phyloP scores from a whole-genome alignment of 2,888 invertebrate species.

The Cyaniris semiargus region DNA sequence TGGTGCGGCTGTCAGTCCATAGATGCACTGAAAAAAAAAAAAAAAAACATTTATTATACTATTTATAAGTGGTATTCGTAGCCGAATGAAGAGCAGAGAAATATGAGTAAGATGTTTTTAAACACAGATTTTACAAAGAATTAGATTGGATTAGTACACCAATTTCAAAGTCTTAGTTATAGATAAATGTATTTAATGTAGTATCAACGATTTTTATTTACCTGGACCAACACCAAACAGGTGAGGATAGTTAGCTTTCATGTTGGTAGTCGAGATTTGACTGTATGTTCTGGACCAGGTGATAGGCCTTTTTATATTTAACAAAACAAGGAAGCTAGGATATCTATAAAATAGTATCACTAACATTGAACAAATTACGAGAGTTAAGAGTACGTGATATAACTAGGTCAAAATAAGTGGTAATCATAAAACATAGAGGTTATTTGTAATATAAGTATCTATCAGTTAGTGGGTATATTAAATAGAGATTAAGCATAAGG shows the following conservation, averaged over 20 bases:
- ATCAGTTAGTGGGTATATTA: no score
- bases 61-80: background rate
- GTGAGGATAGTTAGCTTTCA: background rate
- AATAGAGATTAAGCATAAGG: no score
- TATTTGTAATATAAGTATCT: no score
- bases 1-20: slow-evolving; percentile 7
- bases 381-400: background rate
- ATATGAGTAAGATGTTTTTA: background rate
- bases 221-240: slow-evolving; percentile 7
- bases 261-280: slow-evolving; percentile 1
- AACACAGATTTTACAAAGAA: no score
- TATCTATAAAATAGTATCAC: background rate
- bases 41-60: no score
- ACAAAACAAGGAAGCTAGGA: background rate
- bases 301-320: background rate
- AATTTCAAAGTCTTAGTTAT: no score
- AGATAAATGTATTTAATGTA: background rate
- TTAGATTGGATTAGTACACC: no score
- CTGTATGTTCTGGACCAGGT: background rate
- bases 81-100: background rate
- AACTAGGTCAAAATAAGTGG: background rate
- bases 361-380: background rate
- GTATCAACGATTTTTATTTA: background rate
- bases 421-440: no score
- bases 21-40: background rate